Percentiles rank a stretch among this genome's conserved stretches.
Conservation (phyloP, 2,888 invertebrate genomes). For the Tetranychus truncatus region DNA sequence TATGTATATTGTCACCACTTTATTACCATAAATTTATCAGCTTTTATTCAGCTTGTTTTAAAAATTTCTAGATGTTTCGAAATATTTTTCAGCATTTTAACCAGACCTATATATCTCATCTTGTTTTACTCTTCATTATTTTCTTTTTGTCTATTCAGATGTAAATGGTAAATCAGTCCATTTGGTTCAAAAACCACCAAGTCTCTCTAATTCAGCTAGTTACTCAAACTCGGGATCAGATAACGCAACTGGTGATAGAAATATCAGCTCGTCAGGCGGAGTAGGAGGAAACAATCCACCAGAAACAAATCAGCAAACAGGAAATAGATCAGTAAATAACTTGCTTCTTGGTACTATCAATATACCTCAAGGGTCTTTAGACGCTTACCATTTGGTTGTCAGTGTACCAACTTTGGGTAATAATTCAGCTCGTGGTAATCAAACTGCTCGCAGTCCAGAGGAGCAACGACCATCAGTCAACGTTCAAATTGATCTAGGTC, state of each 20-base stretch:
- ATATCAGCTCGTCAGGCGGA: not conserved
- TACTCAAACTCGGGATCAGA: not conserved
- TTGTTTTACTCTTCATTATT: not conserved
- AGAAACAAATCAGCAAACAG: conserved; percentile 5
- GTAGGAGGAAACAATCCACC: not conserved
- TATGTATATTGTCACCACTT: too few relatives aligned
- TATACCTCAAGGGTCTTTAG: conserved; percentile 32
- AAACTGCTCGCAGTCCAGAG: not conserved
- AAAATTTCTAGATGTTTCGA: not conserved
- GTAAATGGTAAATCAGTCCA: conserved; percentile 80
- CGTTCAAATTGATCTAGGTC: conserved; percentile 34
- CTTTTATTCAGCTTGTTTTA: not conserved
- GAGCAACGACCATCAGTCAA: conserved; percentile 31
- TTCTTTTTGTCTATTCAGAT: conserved; percentile 36
- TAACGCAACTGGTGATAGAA: conserved; percentile 8
- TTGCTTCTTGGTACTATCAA: conserved; percentile 32
- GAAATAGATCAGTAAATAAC: conserved; percentile 10
- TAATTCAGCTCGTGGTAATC: conserved; percentile 32
- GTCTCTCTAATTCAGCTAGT: conserved; percentile 18
- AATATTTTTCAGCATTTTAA: conserved; percentile 7
- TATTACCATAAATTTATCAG: too few relatives aligned
- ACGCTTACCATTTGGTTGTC: conserved; percentile 33
- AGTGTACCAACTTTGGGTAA: conserved; percentile 33
- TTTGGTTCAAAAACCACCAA: conserved; percentile 65
- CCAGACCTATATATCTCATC: not conserved